phyloP scores from a whole-genome alignment of 2,113 vertebrate genomes.

The Ammospiza caudacuta region DNA sequence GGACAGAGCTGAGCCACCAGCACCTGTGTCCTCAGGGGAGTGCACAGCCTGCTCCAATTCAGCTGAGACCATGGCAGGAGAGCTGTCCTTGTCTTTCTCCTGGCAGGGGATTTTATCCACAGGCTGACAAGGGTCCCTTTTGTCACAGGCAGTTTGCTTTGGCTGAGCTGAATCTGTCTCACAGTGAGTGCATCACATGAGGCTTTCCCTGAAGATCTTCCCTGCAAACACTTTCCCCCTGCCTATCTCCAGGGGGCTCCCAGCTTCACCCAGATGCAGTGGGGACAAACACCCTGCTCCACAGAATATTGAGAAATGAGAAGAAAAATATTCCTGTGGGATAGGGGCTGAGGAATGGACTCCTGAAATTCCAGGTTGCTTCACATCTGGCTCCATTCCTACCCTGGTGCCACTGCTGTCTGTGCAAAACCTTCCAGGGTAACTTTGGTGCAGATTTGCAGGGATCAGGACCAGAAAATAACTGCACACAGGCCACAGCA shows the following conservation, averaged over 20 bases:
- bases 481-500: accelerated
- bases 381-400: neutral
- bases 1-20: neutral
- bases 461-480: neutral
- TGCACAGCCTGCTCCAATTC: accelerated
- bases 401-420: neutral
- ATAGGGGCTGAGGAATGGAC: neutral
- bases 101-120: neutral
- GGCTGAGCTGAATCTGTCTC: neutral
- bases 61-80: neutral
- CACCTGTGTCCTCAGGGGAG: neutral
- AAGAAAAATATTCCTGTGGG: neutral
- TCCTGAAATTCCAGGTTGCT: neutral
- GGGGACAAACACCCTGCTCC: neutral
- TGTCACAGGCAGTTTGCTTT: neutral
- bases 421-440: neutral
- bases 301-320: neutral
- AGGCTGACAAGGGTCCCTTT: neutral
- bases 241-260: neutral
- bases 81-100: neutral
- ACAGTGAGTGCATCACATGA: neutral
- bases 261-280: neutral
- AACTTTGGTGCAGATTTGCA: neutral
- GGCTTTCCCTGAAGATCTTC: neutral
- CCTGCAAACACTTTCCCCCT: neutral